Conservation (phyloP, 2,797 vertebrate species). For the Enteromius argenteus region DNA sequence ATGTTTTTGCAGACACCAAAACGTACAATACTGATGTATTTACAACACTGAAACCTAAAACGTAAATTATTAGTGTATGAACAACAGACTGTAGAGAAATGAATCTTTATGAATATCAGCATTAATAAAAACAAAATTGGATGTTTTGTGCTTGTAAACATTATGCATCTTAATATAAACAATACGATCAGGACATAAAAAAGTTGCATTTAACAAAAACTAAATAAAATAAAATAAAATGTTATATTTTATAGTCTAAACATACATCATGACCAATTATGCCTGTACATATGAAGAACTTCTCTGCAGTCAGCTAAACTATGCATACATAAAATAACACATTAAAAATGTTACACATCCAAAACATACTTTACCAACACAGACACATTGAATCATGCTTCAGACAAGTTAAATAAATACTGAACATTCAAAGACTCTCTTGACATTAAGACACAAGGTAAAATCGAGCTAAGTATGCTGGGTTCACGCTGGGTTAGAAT, state of each 20-base stretch:
- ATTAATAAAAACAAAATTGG: not conserved
- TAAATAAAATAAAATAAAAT: not conserved
- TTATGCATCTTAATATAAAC: not conserved
- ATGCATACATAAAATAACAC: not conserved
- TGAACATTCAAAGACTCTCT: conserved; percentile 27
- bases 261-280: not conserved
- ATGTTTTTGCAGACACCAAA: not conserved
- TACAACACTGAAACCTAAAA: not conserved
- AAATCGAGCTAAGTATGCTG: conserved; percentile 20
- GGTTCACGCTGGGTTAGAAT: conserved; percentile 24
- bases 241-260: not conserved
- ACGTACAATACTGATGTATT: not conserved
- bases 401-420: conserved; percentile 5
- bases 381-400: not conserved
- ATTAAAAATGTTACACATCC: not conserved
- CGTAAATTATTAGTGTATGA: too few relatives aligned
- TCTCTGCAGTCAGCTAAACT: not conserved
- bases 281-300: not conserved
- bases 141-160: not conserved
- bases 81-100: too few relatives aligned
- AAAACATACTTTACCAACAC: not conserved
- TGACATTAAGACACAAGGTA: conserved; percentile 45
- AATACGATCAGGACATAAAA: not conserved
- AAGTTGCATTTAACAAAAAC: not conserved
- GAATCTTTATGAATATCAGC: not conserved